These are phyloP conservation scores for Papilio machaon DNA, from an alignment of 1,140 invertebrate genomes.

Conservation along the genomic window DNA sequence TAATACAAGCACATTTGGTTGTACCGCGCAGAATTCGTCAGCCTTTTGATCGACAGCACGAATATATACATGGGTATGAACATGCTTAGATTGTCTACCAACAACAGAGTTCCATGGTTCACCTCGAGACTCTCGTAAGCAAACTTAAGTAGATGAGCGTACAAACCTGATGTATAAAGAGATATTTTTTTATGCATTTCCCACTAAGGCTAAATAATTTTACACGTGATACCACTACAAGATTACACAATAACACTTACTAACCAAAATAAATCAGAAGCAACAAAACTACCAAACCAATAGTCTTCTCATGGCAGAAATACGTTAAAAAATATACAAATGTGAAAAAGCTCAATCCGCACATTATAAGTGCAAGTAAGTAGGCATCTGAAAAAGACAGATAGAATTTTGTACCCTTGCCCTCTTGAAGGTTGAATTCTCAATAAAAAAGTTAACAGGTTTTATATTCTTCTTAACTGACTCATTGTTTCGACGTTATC, in stretches of 20 bases:
- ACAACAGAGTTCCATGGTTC: too few species aligned
- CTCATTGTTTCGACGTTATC: slow-evolving; percentile 33
- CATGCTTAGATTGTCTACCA: slow-evolving; percentile 23
- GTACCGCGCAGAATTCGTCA: slow-evolving; percentile 11
- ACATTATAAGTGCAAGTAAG: neutral
- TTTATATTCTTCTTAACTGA: neutral
- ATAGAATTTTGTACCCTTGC: neutral
- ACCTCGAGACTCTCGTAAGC: neutral
- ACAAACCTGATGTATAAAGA: neutral
- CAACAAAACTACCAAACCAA: neutral
- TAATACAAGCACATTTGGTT: slow-evolving; percentile 15
- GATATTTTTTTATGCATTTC: neutral
- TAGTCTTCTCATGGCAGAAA: slow-evolving; percentile 23
- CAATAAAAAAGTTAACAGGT: neutral
- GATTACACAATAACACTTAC: neutral
- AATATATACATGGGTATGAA: slow-evolving; percentile 21
- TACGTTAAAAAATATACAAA: slow-evolving; percentile 3
- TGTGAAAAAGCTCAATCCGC: slow-evolving; percentile 2
- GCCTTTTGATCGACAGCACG: slow-evolving; percentile 5
- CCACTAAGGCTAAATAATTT: neutral
- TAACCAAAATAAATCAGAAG: slow-evolving; percentile 23
- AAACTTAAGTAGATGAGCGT: slow-evolving; percentile 14
- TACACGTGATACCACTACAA: neutral
- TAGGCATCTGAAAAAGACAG: neutral
- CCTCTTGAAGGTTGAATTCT: neutral